A percentile compares a stretch with the other conserved stretches of the same genome.
phyloP scores from a whole-genome alignment of 2,888 invertebrate genomes.

The Drosophila limbata region DNA sequence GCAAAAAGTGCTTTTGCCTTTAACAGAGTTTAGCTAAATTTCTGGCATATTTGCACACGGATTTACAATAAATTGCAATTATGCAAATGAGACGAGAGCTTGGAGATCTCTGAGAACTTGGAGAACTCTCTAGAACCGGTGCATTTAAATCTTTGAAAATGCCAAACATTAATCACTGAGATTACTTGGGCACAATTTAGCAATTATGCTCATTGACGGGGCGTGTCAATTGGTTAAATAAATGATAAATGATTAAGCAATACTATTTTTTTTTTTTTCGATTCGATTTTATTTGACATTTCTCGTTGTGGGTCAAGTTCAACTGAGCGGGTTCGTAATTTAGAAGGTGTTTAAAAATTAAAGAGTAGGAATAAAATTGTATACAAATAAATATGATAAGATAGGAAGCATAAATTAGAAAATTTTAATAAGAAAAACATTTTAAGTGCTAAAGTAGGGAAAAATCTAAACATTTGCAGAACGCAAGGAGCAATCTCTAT shows the following conservation, averaged over 20 bases:
- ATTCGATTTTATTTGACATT: slow-evolving; percentile 16
- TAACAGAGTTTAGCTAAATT: slow-evolving; percentile 57
- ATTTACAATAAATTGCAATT: slow-evolving; percentile 79
- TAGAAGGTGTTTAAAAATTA: not conserved
- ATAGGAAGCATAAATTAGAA: too few species aligned
- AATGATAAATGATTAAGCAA: slow-evolving; percentile 63
- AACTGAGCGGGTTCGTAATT: not conserved
- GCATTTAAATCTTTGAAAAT: slow-evolving; percentile 39
- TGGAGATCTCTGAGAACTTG: slow-evolving; percentile 1
- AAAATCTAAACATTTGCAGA: too few species aligned
- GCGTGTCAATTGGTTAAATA: slow-evolving; percentile 69
- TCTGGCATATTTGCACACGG: slow-evolving; percentile 74
- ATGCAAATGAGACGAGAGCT: slow-evolving; percentile 63
- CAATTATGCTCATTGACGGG: slow-evolving; percentile 73
- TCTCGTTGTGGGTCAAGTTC: slow-evolving; percentile 49
- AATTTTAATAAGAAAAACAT: too few species aligned
- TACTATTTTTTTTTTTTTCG: slow-evolving; percentile 16
- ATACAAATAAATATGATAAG: too few species aligned
- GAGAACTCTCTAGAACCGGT: slow-evolving; percentile 32
- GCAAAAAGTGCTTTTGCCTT: slow-evolving; percentile 54
- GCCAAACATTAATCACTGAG: slow-evolving; percentile 66
- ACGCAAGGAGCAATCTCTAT: too few species aligned
- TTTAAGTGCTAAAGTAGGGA: too few species aligned
- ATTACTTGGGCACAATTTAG: slow-evolving; percentile 65
- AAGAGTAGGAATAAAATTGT: not conserved